A percentile compares a stretch with the other conserved stretches of the same genome.
Evolutionary conservation across 2,888 invertebrate species (phyloP).

Genomic region (Alviniconcha strummeri): DNA sequence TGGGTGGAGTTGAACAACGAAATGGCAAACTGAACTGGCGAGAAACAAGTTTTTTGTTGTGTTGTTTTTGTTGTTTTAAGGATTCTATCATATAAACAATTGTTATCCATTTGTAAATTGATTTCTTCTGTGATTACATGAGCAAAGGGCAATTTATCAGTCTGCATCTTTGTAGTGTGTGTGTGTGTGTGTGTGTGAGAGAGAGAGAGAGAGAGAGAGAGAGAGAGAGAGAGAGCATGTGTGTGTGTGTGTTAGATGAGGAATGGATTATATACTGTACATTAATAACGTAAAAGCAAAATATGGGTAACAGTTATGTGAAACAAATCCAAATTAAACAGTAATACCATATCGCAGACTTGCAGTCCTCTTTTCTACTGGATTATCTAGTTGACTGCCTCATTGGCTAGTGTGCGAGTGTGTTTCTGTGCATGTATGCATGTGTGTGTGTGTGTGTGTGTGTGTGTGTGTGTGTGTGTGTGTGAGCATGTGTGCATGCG

Average conservation of each 20-base stretch:
- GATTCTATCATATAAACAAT: not conserved
- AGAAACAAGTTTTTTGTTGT: not conserved
- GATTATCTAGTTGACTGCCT: too few species aligned
- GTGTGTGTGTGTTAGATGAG: not conserved
- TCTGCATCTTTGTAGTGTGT: not conserved
- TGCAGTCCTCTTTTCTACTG: too few species aligned
- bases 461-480: too few species aligned
- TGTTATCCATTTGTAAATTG: not conserved
- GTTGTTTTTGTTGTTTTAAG: not conserved
- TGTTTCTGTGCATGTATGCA: too few species aligned
- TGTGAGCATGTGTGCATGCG: too few species aligned
- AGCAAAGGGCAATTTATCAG: too few species aligned
- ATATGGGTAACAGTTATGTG: too few species aligned
- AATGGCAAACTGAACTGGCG: too few species aligned
- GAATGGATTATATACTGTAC: not conserved
- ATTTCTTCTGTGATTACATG: not conserved
- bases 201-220: not conserved
- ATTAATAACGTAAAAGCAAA: not conserved
- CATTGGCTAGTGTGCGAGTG: too few species aligned
- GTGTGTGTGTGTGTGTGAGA: not conserved
- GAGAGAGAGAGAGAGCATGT: not conserved
- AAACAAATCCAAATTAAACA: too few species aligned
- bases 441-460: too few species aligned
- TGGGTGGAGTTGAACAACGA: not conserved
- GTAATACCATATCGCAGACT: too few species aligned